These are phyloP conservation scores for Anarhynchus alexandrinus DNA, from an alignment of 2,113 vertebrate species.

Conservation along the genomic window DNA sequence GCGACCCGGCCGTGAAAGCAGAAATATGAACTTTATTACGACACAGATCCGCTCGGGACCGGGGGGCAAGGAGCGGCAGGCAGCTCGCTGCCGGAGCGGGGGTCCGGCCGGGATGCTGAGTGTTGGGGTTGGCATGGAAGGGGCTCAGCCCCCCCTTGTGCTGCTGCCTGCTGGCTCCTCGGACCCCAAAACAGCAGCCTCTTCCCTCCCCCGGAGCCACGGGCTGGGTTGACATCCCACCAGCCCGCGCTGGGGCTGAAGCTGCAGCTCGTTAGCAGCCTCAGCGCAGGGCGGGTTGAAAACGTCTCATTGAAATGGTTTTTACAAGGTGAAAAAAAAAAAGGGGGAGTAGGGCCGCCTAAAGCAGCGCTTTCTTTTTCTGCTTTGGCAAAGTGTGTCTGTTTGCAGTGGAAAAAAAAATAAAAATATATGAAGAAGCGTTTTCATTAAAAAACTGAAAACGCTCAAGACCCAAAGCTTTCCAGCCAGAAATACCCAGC, in stretches of 20 bases:
- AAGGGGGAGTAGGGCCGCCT: neutral
- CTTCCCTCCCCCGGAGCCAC: neutral
- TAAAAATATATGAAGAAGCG: neutral
- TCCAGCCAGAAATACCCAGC: neutral
- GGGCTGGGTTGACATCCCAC: neutral
- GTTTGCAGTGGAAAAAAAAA: neutral
- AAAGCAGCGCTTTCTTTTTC: neutral
- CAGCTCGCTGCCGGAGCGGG: rapidly evolving
- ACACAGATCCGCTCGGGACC: neutral
- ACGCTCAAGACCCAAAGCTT: neutral
- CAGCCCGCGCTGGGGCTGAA: neutral
- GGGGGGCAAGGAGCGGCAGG: neutral
- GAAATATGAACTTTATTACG: neutral
- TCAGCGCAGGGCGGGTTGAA: neutral
- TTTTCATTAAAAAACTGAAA: slow-evolving; percentile 5
- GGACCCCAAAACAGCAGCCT: neutral
- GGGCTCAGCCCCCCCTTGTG: neutral
- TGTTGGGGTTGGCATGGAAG: neutral
- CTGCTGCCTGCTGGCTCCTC: neutral
- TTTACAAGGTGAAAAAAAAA: neutral
- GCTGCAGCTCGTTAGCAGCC: neutral
- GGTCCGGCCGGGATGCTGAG: neutral
- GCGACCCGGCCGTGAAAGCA: neutral
- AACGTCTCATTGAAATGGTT: neutral
- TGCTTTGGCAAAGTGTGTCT: neutral